These are phyloP conservation scores for Epinephelus moara DNA, from an alignment of 2,113 vertebrate genomes.

Conservation along the genomic window DNA sequence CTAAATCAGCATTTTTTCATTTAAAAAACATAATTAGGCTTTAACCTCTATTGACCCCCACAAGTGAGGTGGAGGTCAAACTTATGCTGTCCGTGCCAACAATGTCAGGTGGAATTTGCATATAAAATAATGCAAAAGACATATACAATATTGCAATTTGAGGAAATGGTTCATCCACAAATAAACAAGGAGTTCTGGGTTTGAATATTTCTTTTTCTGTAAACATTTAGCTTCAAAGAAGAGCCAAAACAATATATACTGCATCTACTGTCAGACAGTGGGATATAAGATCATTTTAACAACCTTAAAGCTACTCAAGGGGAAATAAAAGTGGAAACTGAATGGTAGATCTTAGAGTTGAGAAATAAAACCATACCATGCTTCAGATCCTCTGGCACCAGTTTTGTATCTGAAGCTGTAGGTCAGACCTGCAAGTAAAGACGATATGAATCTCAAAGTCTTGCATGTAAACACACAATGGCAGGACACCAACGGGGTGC, in stretches of 20 bases:
- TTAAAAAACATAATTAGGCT: neutral
- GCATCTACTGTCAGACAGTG: neutral
- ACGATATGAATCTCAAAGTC: neutral
- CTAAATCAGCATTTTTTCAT: neutral
- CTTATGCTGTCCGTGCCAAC: neutral
- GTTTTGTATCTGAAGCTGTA: constrained; percentile 15
- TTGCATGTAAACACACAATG: constrained; percentile 3
- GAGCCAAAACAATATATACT: neutral
- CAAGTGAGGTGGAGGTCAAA: neutral
- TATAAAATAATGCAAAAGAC: neutral
- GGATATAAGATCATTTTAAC: neutral
- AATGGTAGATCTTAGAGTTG: neutral
- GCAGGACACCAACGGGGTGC: neutral
- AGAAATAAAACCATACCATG: constrained; percentile 64
- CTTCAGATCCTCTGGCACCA: constrained; percentile 47
- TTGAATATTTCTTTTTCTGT: neutral
- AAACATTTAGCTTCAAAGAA: neutral
- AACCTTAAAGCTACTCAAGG: neutral
- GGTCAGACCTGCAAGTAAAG: constrained; percentile 43
- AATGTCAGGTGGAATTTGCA: neutral
- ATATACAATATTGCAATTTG: neutral
- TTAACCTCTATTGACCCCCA: neutral
- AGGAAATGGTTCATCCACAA: neutral
- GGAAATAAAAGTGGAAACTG: neutral
- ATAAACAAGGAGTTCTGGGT: neutral